Evolutionary conservation across 2,888 invertebrate genomes (phyloP), one percentile per base, ranked within the genome.

Genomic region (Seira sanloemensis): DNA sequence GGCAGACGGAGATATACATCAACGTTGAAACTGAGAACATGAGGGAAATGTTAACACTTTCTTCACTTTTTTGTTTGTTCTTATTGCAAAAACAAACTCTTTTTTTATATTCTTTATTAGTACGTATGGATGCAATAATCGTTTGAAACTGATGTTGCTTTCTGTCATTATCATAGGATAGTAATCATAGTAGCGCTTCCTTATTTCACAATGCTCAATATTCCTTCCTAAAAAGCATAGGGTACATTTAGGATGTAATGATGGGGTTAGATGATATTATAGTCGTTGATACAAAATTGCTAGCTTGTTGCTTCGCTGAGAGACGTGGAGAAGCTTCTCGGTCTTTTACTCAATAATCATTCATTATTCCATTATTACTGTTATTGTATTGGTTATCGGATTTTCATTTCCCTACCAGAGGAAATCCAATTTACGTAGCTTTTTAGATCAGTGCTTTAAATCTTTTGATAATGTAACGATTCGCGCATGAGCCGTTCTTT

Each of bases 1-100:
- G 4, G 26, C 66, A 62, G 74, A 67, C 9, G 81, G 72, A 18
- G 81, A 81, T 76, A 65, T 71, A 66, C 81, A 81, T 24, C 75
- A 81, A 37, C 81, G 81, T 27, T 81, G 46, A 69, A 66, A 21
- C 18, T 19, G 9, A 65, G 37, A 65, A 24, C 65, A 23, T 4
- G 62, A 27, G 19, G 23, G 7, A n/a, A 23, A 12, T 23, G 23
- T 23, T 19, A 21, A n/a, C 73, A 26, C 73, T 37, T 37, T 37
- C 37, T 12, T 7, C 37, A 37, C 12, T 37, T 37, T 37, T 37
- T 37, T 37, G 37, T 37, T 37, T 37, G 4, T 37, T 37, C 12
- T 37, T 37, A 65, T 27, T 37, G 26, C 21, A 75, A 19, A 65
- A 75, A 66, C n/a, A 23, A 19, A 21, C 23, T 16, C 2, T 66